Evolutionary conservation across 2,113 vertebrate species (phyloP).

Genomic region (Dipodomys merriami): DNA sequence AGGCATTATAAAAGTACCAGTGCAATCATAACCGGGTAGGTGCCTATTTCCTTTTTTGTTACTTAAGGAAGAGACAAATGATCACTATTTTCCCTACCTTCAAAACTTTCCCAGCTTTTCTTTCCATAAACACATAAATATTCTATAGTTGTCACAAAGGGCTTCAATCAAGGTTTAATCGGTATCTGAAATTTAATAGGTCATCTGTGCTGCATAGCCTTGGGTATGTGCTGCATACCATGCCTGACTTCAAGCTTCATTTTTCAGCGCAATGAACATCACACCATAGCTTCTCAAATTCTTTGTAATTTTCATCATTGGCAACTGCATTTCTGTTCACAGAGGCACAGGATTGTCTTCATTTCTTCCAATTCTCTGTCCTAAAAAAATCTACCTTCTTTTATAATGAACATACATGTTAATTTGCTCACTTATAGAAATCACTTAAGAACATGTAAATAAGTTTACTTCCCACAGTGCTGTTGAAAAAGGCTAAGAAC

Average conservation of each 20-base stretch:
- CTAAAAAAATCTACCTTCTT: not conserved
- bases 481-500: not conserved
- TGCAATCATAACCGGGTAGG: not conserved
- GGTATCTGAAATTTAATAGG: not conserved
- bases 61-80: not conserved
- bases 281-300: not conserved
- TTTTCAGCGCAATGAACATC: not conserved
- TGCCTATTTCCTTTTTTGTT: not conserved
- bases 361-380: not conserved
- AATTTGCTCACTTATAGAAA: not conserved
- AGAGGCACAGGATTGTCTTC: conserved; percentile 8
- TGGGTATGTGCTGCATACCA: not conserved
- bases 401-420: not conserved
- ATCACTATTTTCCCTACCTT: not conserved
- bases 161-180: not conserved
- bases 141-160: not conserved
- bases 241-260: not conserved
- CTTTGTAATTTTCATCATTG: not conserved
- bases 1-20: not conserved
- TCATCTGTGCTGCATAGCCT: not conserved
- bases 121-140: not conserved
- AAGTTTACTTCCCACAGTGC: not conserved
- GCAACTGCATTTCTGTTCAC: not conserved
- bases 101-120: not conserved
- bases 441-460: not conserved